A percentile compares a stretch with the other conserved stretches of the same genome.
Evolutionary conservation across 35 echinoderm and acorn worm genomes (phyloP).

Genomic region (Stichopus chloronotus): DNA sequence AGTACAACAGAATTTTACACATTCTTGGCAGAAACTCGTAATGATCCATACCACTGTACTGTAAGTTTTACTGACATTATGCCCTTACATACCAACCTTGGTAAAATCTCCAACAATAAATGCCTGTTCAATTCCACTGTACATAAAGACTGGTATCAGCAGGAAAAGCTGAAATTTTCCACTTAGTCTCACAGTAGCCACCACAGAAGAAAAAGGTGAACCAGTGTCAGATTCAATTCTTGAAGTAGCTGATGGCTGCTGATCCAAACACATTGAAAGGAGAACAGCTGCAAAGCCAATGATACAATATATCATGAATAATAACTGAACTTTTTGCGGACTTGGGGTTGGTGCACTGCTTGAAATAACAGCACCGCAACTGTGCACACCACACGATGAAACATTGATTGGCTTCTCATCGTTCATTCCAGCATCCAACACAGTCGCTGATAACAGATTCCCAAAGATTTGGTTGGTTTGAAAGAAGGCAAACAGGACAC

Average conservation of each 20-base stretch:
- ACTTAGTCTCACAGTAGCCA: conserved; percentile 45
- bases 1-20: neutral
- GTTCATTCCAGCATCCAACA: neutral
- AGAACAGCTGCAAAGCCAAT: conserved; percentile 51
- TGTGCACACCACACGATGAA: neutral
- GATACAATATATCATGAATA: conserved; percentile 49
- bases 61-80: neutral
- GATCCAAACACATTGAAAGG: conserved; percentile 52
- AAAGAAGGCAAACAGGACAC: conserved; percentile 48
- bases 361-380: conserved; percentile 20
- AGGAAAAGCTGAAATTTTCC: conserved; percentile 33
- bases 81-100: conserved; percentile 48
- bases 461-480: conserved; percentile 49
- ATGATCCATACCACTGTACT: neutral
- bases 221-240: neutral
- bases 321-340: neutral
- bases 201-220: neutral
- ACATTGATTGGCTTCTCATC: neutral
- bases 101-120: conserved; percentile 76
- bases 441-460: conserved; percentile 41
- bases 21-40: neutral
- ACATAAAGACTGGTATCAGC: conserved; percentile 67
- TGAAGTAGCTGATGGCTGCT: neutral
- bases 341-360: neutral
- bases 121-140: conserved; percentile 62